Conservation (phyloP, 2,888 invertebrate species). For the Pyrrhosoma nymphula region DNA sequence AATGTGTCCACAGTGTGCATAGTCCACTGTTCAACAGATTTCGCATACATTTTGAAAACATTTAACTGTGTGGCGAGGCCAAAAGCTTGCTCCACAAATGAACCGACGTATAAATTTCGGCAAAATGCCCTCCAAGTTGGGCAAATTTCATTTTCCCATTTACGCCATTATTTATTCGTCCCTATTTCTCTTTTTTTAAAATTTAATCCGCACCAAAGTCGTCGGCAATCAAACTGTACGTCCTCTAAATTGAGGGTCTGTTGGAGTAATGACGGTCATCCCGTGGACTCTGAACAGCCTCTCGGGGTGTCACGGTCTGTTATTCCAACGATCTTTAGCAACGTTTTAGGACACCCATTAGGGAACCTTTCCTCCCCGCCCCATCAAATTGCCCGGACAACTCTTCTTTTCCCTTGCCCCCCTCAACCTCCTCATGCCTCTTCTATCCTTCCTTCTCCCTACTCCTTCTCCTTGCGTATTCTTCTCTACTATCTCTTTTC, state of each 20-base stretch:
- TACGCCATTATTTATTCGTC: background rate
- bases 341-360: constrained; percentile 36
- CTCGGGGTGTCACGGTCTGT: constrained; percentile 3
- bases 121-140: background rate
- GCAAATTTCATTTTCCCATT: background rate
- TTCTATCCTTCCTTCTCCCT: background rate
- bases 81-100: too few species aligned
- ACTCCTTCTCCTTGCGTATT: background rate
- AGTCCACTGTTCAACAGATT: too few species aligned
- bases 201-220: constrained; percentile 13
- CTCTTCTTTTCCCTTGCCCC: background rate
- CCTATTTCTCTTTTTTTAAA: background rate
- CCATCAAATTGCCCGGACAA: background rate
- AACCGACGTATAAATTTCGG: background rate
- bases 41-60: too few species aligned
- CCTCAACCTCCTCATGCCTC: background rate
- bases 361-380: background rate
- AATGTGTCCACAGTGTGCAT: too few species aligned
- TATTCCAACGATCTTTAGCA: constrained; percentile 36
- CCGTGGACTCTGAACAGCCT: background rate
- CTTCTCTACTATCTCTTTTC: background rate
- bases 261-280: background rate
- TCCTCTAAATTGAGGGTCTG: constrained; percentile 2
- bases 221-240: background rate
- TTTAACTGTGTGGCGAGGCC: too few species aligned